Evolutionary conservation across 2,797 vertebrate genomes (phyloP).

Genomic region (Alcedo quadribrachys): DNA sequence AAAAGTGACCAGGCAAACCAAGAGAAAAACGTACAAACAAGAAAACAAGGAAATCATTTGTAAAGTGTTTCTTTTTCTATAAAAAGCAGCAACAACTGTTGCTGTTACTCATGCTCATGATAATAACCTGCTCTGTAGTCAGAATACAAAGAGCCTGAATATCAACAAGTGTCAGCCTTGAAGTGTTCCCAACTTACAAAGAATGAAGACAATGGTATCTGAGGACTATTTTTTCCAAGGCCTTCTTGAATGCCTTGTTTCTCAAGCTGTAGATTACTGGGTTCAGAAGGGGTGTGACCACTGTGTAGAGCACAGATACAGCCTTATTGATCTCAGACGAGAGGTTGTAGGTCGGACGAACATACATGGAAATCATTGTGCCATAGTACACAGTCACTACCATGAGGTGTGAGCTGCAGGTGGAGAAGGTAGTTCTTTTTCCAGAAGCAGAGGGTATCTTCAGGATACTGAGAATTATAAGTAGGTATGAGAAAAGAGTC

Average conservation of each 20-base stretch:
- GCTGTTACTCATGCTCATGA: background rate
- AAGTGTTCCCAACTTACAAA: background rate
- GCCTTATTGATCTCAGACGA: slow-evolving; percentile 50
- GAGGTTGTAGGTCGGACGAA: background rate
- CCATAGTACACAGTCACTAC: slow-evolving; percentile 48
- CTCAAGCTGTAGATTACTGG: slow-evolving; percentile 62
- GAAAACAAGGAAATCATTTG: background rate
- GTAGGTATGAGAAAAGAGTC: background rate
- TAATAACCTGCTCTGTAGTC: background rate
- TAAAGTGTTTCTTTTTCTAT: background rate
- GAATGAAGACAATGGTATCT: background rate
- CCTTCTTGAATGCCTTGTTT: slow-evolving; percentile 51
- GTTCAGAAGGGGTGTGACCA: slow-evolving; percentile 60
- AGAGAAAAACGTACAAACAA: background rate
- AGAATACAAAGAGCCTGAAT: background rate
- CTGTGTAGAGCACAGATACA: slow-evolving; percentile 55
- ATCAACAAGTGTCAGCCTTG: background rate
- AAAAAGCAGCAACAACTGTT: background rate
- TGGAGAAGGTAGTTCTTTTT: slow-evolving; percentile 50
- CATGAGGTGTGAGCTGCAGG: slow-evolving; percentile 57
- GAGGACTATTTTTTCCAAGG: background rate
- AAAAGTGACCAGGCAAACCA: background rate
- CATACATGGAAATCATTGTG: slow-evolving; percentile 63
- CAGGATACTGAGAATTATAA: slow-evolving; percentile 50
- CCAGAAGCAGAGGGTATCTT: slow-evolving; percentile 41